These are phyloP conservation scores for Mormyrops boulengeri DNA, from an alignment of 2,797 vertebrate species.

Conservation along the genomic window DNA sequence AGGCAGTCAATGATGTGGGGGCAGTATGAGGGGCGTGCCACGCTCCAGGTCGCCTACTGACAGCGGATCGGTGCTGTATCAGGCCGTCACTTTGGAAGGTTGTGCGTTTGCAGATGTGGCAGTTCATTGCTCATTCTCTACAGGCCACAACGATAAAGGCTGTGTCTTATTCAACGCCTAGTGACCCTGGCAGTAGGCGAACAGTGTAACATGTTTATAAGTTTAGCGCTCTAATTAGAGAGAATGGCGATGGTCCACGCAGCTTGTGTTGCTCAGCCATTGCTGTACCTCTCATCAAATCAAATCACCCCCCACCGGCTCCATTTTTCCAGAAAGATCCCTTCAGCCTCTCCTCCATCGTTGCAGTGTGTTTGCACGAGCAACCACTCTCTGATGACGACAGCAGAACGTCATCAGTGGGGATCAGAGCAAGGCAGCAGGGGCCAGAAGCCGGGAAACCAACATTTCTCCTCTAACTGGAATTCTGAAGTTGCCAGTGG, in stretches of 20 bases:
- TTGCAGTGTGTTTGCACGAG: neutral
- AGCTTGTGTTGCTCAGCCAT: conserved; percentile 19
- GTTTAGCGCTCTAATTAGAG: neutral
- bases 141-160: neutral
- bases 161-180: neutral
- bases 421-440: neutral
- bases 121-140: neutral
- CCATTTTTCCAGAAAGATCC: conserved; percentile 17
- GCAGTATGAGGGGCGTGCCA: neutral
- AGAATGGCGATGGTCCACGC: conserved; percentile 15
- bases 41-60: neutral
- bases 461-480: neutral
- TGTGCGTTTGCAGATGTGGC: neutral
- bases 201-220: neutral
- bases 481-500: conserved; percentile 38
- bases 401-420: neutral
- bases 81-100: neutral
- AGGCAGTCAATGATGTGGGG: neutral
- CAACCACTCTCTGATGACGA: neutral
- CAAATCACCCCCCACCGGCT: conserved; percentile 21
- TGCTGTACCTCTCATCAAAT: conserved; percentile 30
- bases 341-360: neutral
- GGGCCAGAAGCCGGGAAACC: neutral
- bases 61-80: neutral
- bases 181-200: neutral